Evolutionary conservation across 2,888 invertebrate species (phyloP).

Genomic region (Perdita meconis): DNA sequence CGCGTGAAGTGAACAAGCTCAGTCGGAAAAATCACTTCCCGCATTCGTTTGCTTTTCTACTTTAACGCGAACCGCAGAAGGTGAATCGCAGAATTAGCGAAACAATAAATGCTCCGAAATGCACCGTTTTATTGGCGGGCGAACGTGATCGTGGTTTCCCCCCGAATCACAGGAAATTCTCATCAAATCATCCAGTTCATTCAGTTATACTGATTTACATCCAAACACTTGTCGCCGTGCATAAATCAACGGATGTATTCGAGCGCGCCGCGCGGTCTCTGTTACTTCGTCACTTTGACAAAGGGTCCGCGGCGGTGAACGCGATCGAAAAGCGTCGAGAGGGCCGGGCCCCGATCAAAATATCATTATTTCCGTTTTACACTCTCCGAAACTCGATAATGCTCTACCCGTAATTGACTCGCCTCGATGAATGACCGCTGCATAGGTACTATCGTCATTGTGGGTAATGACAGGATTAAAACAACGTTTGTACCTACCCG

Average conservation of each 20-base stretch:
- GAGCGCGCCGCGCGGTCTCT: slow-evolving; percentile 16
- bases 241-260: slow-evolving; percentile 33
- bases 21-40: neutral
- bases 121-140: neutral
- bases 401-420: slow-evolving; percentile 71
- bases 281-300: slow-evolving; percentile 55
- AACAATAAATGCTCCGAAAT: neutral
- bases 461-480: slow-evolving; percentile 75
- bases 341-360: slow-evolving; percentile 58
- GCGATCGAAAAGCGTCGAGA: slow-evolving; percentile 33
- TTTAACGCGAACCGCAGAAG: neutral
- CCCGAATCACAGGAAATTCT: slow-evolving; percentile 6
- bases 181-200: slow-evolving; percentile 12
- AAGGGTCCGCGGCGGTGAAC: slow-evolving; percentile 46
- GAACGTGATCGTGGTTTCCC: slow-evolving; percentile 1
- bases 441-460: slow-evolving; percentile 61
- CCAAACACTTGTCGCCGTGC: slow-evolving; percentile 24
- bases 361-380: slow-evolving; percentile 70
- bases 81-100: neutral
- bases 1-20: neutral
- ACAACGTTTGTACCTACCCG: slow-evolving; percentile 65
- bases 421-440: slow-evolving; percentile 69
- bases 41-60: too few species aligned
- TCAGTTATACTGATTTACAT: slow-evolving; percentile 17
- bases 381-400: slow-evolving; percentile 73